Evolutionary conservation across 2,113 vertebrate genomes (phyloP).

Genomic region (Drymodes brunneopygia): DNA sequence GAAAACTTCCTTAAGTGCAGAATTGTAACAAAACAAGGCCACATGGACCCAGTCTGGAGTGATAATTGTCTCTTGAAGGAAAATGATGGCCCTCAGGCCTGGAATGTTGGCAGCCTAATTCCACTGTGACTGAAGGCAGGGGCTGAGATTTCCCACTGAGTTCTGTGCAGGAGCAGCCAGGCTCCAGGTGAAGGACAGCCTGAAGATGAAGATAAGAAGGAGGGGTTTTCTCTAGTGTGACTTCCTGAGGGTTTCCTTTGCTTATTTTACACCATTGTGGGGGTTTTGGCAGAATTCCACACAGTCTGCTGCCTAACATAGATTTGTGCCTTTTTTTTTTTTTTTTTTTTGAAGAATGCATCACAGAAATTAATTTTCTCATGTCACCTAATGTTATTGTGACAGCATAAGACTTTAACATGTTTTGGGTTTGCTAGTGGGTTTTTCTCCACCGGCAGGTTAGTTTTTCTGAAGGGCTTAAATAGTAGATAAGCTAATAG

Average conservation of each 20-base stretch:
- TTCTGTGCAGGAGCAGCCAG: not conserved
- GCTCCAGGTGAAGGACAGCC: not conserved
- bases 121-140: not conserved
- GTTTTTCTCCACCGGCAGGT: not conserved
- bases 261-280: not conserved
- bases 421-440: not conserved
- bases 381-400: not conserved
- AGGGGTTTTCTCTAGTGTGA: not conserved
- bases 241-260: not conserved
- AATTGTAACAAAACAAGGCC: not conserved
- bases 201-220: not conserved
- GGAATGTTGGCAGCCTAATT: not conserved
- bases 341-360: not conserved
- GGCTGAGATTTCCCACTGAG: not conserved
- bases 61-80: not conserved
- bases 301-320: not conserved
- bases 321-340: not conserved
- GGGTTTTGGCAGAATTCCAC: not conserved
- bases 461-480: not conserved
- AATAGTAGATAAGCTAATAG: not conserved
- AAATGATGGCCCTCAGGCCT: not conserved
- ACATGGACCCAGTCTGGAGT: not conserved
- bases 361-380: not conserved
- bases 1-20: not conserved
- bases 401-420: not conserved